Percentiles rank a stretch among this genome's conserved stretches.
These are phyloP conservation scores for Menidia beryllina DNA, from an alignment of 2,113 vertebrate species.

Conservation along the genomic window DNA sequence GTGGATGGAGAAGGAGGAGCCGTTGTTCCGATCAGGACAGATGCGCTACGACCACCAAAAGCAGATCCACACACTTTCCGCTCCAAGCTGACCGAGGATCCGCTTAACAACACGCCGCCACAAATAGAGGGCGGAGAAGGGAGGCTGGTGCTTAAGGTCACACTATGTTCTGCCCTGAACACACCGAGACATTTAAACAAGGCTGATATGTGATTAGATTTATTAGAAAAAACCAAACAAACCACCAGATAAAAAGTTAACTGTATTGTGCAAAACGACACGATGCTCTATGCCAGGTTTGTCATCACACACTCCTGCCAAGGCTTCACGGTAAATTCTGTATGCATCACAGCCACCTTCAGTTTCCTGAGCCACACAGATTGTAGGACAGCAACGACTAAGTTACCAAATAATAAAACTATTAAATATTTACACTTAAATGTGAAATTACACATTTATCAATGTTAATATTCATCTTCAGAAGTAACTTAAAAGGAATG, in stretches of 20 bases:
- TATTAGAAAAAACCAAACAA: conserved; percentile 52
- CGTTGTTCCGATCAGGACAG: conserved; percentile 74
- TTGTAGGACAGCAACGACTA: conserved; percentile 27
- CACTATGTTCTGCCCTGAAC: not conserved
- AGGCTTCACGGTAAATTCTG: conserved; percentile 40
- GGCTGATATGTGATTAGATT: not conserved
- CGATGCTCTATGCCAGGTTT: conserved; percentile 3
- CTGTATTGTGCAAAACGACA: conserved; percentile 43
- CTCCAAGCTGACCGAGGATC: conserved; percentile 53
- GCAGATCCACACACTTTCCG: conserved; percentile 73
- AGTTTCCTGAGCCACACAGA: conserved; percentile 55
- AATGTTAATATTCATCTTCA: not conserved
- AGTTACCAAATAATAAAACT: conserved; percentile 12
- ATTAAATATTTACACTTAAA: not conserved
- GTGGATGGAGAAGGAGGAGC: conserved; percentile 90
- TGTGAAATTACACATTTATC: conserved; percentile 2
- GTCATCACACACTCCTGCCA: not conserved
- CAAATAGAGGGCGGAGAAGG: not conserved
- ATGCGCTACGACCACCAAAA: conserved; percentile 72
- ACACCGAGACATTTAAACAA: conserved; percentile 4
- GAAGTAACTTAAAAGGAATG: not conserved
- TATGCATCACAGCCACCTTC: conserved; percentile 24
- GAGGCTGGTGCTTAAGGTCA: not conserved
- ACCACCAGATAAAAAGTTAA: conserved; percentile 14
- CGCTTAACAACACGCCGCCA: not conserved